These are phyloP conservation scores for Scopus umbretta DNA, from an alignment of 2,113 vertebrate species.

Conservation along the genomic window DNA sequence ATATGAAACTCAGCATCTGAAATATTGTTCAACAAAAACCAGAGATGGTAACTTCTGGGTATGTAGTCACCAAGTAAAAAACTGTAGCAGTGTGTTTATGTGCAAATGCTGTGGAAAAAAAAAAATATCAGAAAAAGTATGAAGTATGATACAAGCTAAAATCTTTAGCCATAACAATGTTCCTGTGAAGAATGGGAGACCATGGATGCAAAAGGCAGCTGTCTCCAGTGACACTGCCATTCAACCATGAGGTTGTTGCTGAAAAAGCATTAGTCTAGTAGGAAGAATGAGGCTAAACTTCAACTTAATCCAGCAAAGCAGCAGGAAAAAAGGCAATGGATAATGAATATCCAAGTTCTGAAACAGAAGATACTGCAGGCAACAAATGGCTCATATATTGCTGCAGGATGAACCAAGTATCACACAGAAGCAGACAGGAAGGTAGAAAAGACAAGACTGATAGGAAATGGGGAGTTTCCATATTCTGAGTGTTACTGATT, in stretches of 20 bases:
- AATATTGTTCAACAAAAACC: background rate
- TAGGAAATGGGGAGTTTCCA: background rate
- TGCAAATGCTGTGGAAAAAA: background rate
- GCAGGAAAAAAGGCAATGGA: background rate
- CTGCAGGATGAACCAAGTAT: background rate
- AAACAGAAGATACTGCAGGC: background rate
- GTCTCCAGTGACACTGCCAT: background rate
- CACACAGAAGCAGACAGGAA: background rate
- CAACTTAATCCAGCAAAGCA: background rate
- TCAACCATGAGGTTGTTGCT: background rate
- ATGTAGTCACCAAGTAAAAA: background rate
- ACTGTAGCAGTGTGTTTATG: background rate
- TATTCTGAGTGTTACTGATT: background rate
- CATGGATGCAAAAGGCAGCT: background rate
- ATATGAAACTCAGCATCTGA: background rate
- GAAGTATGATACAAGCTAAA: background rate
- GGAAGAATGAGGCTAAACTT: background rate
- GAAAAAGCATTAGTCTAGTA: background rate
- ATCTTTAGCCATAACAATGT: background rate
- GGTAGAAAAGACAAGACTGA: background rate
- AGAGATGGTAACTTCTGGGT: background rate
- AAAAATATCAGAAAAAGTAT: background rate
- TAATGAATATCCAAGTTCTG: background rate
- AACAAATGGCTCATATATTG: background rate
- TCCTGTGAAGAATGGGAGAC: background rate